Evolutionary conservation across 2,888 invertebrate genomes (phyloP).

Genomic region (Oscheius myriophilus): DNA sequence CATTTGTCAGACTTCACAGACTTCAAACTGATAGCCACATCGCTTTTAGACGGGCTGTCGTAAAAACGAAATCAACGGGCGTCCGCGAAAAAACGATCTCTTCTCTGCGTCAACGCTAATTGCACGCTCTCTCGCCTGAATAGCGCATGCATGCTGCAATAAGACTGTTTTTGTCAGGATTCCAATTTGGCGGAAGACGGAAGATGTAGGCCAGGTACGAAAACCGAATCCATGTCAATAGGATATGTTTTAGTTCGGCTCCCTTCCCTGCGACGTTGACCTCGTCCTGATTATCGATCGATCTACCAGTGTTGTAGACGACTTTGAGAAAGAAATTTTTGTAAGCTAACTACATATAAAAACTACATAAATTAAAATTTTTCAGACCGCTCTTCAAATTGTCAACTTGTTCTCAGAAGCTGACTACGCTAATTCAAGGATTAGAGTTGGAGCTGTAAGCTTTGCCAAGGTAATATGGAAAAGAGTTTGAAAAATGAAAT

Average conservation of each 20-base stretch:
- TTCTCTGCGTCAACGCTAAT: too few species aligned
- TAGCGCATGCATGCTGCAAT: too few species aligned
- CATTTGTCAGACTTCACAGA: too few species aligned
- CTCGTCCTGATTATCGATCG: slow-evolving; percentile 55
- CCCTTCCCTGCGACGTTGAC: slow-evolving; percentile 41
- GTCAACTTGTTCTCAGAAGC: slow-evolving; percentile 17
- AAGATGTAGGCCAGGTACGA: neutral
- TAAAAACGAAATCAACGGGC: too few species aligned
- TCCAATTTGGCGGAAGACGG: too few species aligned
- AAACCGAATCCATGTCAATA: neutral
- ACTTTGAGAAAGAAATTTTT: slow-evolving; percentile 32
- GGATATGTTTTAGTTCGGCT: neutral
- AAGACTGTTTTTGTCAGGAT: too few species aligned
- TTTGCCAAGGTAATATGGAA: slow-evolving; percentile 36
- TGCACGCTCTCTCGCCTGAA: too few species aligned
- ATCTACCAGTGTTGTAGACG: slow-evolving; percentile 40
- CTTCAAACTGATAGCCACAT: too few species aligned
- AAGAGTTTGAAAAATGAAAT: too few species aligned
- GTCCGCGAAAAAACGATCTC: too few species aligned
- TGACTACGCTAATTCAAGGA: slow-evolving; percentile 13
- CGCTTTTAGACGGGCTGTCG: too few species aligned
- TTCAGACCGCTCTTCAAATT: slow-evolving; percentile 29
- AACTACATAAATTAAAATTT: neutral
- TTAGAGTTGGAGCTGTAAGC: slow-evolving; percentile 35
- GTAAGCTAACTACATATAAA: neutral